Evolutionary conservation across 2,888 invertebrate species (phyloP).

Genomic region (Andrena bicolor): DNA sequence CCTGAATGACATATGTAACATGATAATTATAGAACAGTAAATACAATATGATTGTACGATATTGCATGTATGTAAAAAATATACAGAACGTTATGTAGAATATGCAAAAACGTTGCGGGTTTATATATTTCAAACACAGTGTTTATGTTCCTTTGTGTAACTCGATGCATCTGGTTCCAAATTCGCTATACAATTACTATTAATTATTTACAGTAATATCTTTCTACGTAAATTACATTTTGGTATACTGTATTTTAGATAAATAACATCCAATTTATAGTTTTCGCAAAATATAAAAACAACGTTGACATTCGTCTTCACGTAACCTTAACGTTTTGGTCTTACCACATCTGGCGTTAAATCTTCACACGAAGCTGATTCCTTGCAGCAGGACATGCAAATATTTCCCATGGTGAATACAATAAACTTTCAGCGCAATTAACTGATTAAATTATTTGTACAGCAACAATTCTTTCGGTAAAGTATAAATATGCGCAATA

Average conservation of each 20-base stretch:
- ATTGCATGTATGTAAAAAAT: too few species aligned
- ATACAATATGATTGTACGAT: too few species aligned
- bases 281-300: neutral
- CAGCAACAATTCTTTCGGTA: neutral
- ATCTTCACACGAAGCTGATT: slow-evolving; percentile 86
- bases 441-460: neutral
- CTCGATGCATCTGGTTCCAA: too few species aligned
- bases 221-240: neutral
- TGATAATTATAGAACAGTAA: too few species aligned
- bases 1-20: too few species aligned
- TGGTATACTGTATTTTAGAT: neutral
- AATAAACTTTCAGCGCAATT: neutral
- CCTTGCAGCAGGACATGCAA: slow-evolving; percentile 86
- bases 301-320: neutral
- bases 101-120: too few species aligned
- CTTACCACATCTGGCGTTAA: slow-evolving; percentile 88
- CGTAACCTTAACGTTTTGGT: slow-evolving; percentile 35
- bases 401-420: slow-evolving; percentile 80
- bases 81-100: too few species aligned
- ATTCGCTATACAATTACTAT: neutral
- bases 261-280: neutral
- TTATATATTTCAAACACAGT: too few species aligned
- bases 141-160: too few species aligned
- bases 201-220: neutral
- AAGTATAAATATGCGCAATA: neutral